phyloP scores from a whole-genome alignment of 2,797 vertebrate species.

The Adrianichthys oophorus region DNA sequence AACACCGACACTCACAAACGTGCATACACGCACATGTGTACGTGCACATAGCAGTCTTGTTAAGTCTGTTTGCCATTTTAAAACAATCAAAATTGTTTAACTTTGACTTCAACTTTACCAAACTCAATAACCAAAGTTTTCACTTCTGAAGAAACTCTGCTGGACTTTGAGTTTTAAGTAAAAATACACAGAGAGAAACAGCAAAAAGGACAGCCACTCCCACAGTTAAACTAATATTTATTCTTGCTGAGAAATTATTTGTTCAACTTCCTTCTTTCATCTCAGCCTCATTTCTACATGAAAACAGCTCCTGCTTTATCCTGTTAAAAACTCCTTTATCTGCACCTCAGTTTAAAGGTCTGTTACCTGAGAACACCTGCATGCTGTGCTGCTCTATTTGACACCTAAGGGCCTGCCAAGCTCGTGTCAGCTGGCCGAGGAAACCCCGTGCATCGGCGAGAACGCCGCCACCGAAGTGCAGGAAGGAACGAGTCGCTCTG shows the following conservation, averaged over 20 bases:
- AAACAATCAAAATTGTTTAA: conserved; percentile 24
- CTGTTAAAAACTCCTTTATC: conserved; percentile 12
- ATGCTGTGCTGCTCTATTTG: conserved; percentile 51
- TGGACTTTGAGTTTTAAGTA: conserved; percentile 21
- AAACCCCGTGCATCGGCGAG: conserved; percentile 74
- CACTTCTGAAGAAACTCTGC: conserved; percentile 6
- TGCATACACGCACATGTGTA: conserved; percentile 16
- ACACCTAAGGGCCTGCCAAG: conserved; percentile 67
- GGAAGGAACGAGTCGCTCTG: conserved; percentile 63
- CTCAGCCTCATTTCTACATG: conserved; percentile 11
- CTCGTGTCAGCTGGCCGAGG: conserved; percentile 68
- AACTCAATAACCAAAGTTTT: conserved; percentile 13
- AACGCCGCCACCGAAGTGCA: conserved; percentile 69
- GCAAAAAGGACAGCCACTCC: conserved; percentile 8
- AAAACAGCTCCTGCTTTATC: conserved; percentile 7
- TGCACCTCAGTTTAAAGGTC: conserved; percentile 7
- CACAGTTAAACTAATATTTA: conserved; percentile 55
- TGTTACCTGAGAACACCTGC: conserved; percentile 64
- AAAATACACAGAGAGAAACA: conserved; percentile 32
- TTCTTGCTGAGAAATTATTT: conserved; percentile 36
- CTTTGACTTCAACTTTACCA: conserved; percentile 24
- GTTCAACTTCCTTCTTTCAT: conserved; percentile 27
- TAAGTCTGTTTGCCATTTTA: conserved; percentile 21
- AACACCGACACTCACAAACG: conserved; percentile 16
- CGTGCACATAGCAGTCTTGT: conserved; percentile 9